Evolutionary conservation across 2,797 vertebrate genomes (phyloP).

Genomic region (Microchirus variegatus): DNA sequence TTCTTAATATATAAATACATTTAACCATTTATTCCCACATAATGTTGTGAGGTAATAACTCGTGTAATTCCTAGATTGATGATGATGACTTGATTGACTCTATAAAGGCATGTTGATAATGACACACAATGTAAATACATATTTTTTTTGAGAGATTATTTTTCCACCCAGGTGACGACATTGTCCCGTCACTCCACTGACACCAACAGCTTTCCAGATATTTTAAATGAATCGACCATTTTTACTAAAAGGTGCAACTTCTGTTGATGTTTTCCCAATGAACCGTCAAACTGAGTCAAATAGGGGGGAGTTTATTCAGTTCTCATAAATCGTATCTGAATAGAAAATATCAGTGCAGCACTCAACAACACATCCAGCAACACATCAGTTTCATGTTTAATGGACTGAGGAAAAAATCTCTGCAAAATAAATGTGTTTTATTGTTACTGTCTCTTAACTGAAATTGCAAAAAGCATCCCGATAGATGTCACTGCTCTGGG

Average conservation of each 20-base stretch:
- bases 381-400: conserved; percentile 70
- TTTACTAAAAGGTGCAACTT: too few relatives aligned
- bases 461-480: conserved; percentile 62
- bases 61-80: too few relatives aligned
- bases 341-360: conserved; percentile 81
- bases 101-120: too few relatives aligned
- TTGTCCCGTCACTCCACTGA: background rate
- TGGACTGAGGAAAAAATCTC: conserved; percentile 70
- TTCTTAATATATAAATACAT: background rate
- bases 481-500: conserved; percentile 38
- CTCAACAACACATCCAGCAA: conserved; percentile 76
- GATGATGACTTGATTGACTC: too few relatives aligned
- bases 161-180: too few relatives aligned
- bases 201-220: conserved; percentile 10
- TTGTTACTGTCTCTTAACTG: conserved; percentile 60
- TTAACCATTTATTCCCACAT: too few relatives aligned
- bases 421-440: conserved; percentile 50
- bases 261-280: conserved; percentile 46
- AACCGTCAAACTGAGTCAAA: conserved; percentile 71
- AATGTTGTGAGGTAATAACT: too few relatives aligned
- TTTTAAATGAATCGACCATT: conserved; percentile 17
- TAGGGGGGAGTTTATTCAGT: conserved; percentile 72
- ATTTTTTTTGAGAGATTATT: conserved; percentile 8
- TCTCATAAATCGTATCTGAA: conserved; percentile 70
- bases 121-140: background rate